Percentiles rank a stretch among this genome's conserved stretches.
These are phyloP conservation scores for Dromaius novaehollandiae DNA, from an alignment of 2,113 vertebrate genomes.

Conservation along the genomic window DNA sequence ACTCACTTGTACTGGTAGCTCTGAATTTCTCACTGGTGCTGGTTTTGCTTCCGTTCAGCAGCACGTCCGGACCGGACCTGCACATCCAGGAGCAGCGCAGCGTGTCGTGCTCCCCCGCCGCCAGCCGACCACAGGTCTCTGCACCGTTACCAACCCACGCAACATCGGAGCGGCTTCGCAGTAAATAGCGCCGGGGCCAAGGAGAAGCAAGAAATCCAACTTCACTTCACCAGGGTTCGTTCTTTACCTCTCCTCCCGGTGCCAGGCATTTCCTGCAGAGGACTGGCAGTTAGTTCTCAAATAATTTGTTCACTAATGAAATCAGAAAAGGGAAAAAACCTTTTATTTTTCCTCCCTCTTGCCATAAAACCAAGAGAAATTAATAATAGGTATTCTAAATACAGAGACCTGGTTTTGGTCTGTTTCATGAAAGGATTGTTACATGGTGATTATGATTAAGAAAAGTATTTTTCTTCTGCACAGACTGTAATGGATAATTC, in stretches of 20 bases:
- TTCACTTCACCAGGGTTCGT: too few relatives aligned
- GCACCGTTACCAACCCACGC: neutral
- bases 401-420: neutral
- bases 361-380: neutral
- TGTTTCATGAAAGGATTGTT: neutral
- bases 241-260: too few relatives aligned
- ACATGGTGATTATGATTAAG: neutral
- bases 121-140: neutral
- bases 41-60: neutral
- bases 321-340: neutral
- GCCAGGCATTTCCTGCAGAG: neutral
- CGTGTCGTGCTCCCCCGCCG: neutral
- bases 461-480: neutral
- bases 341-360: neutral
- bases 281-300: neutral
- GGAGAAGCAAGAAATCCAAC: too few relatives aligned
- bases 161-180: neutral
- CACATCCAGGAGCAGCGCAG: neutral
- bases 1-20: neutral
- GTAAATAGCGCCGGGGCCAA: too few relatives aligned
- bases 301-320: neutral
- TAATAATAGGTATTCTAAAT: neutral
- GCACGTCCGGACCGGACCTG: neutral
- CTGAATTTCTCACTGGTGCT: neutral
- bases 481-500: neutral